phyloP scores from a whole-genome alignment of 2,113 vertebrate species.

The Pristiophorus japonicus region DNA sequence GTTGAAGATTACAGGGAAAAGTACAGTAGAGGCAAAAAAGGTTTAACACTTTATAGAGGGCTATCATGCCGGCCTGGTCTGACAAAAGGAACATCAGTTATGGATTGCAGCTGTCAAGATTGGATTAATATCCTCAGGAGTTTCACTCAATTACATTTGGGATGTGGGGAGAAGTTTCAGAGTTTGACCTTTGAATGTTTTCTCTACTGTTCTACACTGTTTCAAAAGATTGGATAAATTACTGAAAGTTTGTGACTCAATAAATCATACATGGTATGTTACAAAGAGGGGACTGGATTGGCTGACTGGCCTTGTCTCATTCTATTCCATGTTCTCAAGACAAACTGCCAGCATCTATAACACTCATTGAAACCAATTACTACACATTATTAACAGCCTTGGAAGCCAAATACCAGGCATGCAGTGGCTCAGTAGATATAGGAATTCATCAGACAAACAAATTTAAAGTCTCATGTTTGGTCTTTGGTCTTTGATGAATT shows the following conservation, averaged over 20 bases:
- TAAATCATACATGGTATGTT: background rate
- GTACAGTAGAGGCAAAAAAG: too few relatives aligned
- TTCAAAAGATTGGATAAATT: background rate
- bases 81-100: too few relatives aligned
- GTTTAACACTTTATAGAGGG: too few relatives aligned
- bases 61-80: too few relatives aligned
- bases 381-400: background rate
- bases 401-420: background rate
- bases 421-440: background rate
- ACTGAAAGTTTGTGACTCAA: background rate
- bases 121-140: background rate
- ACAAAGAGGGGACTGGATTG: background rate
- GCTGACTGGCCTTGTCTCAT: background rate
- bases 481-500: background rate
- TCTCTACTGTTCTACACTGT: background rate
- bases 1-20: too few relatives aligned
- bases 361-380: background rate
- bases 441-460: background rate
- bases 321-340: background rate
- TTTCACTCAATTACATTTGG: background rate
- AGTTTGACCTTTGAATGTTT: background rate
- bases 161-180: background rate
- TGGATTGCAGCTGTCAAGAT: too few relatives aligned
- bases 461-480: background rate
- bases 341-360: background rate